A percentile compares a stretch with the other conserved stretches of the same genome.
Evolutionary conservation across 2,797 vertebrate species (phyloP).

Genomic region (Fringilla coelebs): DNA sequence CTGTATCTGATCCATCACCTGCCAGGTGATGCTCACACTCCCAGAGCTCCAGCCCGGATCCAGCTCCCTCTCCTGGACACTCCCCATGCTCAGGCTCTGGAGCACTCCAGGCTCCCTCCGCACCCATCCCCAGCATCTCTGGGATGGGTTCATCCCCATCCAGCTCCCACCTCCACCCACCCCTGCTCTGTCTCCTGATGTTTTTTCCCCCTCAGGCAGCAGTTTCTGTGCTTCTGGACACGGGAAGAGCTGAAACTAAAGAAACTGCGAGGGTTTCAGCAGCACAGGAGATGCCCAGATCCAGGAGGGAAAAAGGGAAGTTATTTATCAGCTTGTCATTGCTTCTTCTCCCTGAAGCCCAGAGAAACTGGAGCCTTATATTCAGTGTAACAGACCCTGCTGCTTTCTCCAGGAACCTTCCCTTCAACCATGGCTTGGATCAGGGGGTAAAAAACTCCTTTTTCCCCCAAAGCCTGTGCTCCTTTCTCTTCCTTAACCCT

Average conservation of each 20-base stretch:
- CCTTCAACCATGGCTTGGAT: neutral
- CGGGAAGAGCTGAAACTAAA: neutral
- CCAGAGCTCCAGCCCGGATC: neutral
- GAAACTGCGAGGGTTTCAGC: neutral
- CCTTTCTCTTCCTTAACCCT: neutral
- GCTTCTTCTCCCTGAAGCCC: neutral
- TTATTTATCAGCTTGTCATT: neutral
- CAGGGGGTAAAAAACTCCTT: neutral
- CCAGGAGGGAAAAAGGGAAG: neutral
- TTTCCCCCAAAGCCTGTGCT: neutral
- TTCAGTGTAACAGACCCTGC: neutral
- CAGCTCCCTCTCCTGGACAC: slow-evolving; percentile 57
- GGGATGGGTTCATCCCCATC: neutral
- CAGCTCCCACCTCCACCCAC: neutral
- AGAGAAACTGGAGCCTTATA: neutral
- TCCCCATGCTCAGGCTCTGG: neutral
- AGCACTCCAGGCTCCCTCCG: neutral
- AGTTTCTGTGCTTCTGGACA: fast-evolving
- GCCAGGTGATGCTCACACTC: neutral
- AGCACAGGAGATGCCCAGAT: neutral
- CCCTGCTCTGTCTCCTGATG: neutral
- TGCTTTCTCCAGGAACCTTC: neutral
- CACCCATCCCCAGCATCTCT: neutral
- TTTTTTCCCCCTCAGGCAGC: neutral
- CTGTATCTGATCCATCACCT: fast-evolving